These are phyloP conservation scores for Nomada fabriciana DNA, from an alignment of 2,888 invertebrate species.

Conservation along the genomic window DNA sequence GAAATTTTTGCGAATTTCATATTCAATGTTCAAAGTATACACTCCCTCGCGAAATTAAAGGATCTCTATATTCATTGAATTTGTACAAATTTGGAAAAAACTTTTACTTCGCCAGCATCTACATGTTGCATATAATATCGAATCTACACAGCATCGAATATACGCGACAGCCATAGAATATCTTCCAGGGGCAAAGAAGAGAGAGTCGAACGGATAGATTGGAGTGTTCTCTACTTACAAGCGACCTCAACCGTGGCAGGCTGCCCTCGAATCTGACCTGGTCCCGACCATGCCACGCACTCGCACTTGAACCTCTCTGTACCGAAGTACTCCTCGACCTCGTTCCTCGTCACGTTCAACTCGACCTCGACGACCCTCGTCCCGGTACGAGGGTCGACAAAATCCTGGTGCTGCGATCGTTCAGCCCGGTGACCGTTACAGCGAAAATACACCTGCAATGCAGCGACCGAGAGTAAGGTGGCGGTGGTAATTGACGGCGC, in stretches of 20 bases:
- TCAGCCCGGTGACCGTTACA: conserved; percentile 90
- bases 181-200: background rate
- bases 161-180: background rate
- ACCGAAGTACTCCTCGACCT: conserved; percentile 96
- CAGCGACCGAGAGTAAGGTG: conserved; percentile 36
- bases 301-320: conserved; percentile 95
- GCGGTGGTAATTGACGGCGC: conserved; percentile 39
- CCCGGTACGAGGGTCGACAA: conserved; percentile 94
- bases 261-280: conserved; percentile 93
- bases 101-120: too few species aligned
- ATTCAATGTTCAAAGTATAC: background rate
- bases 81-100: too few species aligned
- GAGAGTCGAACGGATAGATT: conserved; percentile 34
- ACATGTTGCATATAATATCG: too few species aligned
- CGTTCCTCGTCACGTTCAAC: conserved; percentile 93
- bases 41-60: too few species aligned
- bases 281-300: conserved; percentile 95
- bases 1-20: too few species aligned
- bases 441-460: conserved; percentile 90
- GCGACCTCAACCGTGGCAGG: conserved; percentile 94
- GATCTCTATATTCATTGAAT: too few species aligned
- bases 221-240: conserved; percentile 89
- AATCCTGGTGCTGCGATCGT: conserved; percentile 87
- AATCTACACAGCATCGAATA: background rate
- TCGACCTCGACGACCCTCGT: conserved; percentile 93